phyloP scores from a whole-genome alignment of 2,888 invertebrate genomes.

The Molorchus minor region DNA sequence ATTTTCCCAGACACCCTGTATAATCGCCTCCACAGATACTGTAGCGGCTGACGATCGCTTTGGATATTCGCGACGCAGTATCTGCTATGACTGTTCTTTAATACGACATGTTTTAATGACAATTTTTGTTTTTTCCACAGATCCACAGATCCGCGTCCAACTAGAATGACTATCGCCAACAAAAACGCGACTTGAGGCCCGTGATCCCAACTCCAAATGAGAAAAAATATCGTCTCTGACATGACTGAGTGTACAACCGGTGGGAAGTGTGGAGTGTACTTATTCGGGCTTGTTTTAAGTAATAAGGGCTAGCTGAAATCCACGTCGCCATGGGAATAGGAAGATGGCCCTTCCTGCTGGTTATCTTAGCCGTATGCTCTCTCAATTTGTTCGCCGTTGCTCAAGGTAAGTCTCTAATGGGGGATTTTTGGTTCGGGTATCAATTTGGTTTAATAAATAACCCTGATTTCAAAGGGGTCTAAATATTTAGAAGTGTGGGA shows the following conservation, averaged over 20 bases:
- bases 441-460: no score
- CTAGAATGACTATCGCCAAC: no score
- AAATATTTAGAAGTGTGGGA: no score
- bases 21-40: no score
- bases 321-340: slow-evolving; percentile 52
- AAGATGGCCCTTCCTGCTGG: slow-evolving; percentile 53
- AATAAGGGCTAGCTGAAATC: slow-evolving; percentile 49
- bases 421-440: slow-evolving; percentile 14
- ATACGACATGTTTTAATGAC: no score
- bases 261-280: slow-evolving; percentile 20
- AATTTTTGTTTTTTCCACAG: slow-evolving; percentile 13
- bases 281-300: slow-evolving; percentile 37
- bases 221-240: slow-evolving; percentile 10
- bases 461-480: no score
- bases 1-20: no score
- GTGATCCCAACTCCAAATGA: slow-evolving; percentile 12
- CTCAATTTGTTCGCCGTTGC: slow-evolving; percentile 43
- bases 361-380: slow-evolving; percentile 46
- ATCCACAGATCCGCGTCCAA: neutral
- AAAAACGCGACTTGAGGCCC: neutral
- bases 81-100: no score
- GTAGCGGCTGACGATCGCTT: no score
- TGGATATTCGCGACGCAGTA: no score
- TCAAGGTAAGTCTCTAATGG: slow-evolving; percentile 54
- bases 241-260: slow-evolving; percentile 25